phyloP scores from a whole-genome alignment of 2,888 invertebrate species.

The Lochmaea crataegi region DNA sequence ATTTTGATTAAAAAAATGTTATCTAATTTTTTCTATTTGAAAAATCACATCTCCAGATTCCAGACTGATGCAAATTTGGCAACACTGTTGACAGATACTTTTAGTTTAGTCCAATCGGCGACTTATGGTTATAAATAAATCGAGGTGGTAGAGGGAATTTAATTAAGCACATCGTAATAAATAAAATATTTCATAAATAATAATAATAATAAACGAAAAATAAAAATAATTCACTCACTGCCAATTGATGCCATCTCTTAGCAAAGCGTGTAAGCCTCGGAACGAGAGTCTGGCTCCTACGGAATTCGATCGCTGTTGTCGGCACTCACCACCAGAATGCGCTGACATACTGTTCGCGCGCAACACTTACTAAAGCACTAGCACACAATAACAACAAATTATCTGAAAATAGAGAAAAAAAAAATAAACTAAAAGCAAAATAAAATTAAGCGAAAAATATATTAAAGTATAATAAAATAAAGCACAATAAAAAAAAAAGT shows the following conservation, averaged over 20 bases:
- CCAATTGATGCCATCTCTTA: constrained; percentile 61
- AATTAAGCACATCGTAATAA: too few species aligned
- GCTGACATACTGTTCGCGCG: constrained; percentile 56
- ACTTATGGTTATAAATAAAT: too few species aligned
- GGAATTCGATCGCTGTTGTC: constrained; percentile 61
- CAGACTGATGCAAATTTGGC: too few species aligned
- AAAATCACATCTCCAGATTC: too few species aligned
- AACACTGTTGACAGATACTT: too few species aligned
- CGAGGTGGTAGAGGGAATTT: too few species aligned
- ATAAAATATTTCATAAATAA: constrained; percentile 5
- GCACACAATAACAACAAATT: constrained; percentile 38
- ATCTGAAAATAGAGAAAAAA: constrained; percentile 36
- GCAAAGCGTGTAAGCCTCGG: constrained; percentile 58
- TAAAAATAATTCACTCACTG: constrained; percentile 57
- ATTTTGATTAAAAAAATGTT: too few species aligned
- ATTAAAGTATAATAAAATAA: neutral
- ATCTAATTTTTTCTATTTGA: too few species aligned
- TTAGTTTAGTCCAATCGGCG: neutral
- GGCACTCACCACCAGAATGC: constrained; percentile 60
- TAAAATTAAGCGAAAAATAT: neutral
- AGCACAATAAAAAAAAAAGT: neutral
- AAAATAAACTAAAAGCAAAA: constrained; percentile 26
- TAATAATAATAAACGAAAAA: constrained; percentile 42
- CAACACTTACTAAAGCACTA: constrained; percentile 27
- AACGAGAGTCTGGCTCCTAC: constrained; percentile 59